phyloP scores from a whole-genome alignment of 1,140 invertebrate species.

The Drosophila ficusphila region DNA sequence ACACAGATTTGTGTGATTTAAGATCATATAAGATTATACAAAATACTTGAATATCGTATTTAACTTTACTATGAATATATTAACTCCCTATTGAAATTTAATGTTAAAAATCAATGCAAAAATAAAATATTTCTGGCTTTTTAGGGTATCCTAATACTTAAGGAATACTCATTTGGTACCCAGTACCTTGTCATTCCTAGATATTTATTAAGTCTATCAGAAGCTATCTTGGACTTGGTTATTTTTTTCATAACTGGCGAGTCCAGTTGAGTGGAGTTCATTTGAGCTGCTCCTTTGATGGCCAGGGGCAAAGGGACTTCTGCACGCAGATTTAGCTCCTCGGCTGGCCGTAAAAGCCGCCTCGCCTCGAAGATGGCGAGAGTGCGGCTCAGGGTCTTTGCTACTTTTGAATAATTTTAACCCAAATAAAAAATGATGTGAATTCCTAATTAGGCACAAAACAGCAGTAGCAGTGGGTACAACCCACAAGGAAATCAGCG shows the following conservation, averaged over 20 bases:
- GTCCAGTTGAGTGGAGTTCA: slow-evolving; percentile 4
- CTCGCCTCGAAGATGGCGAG: slow-evolving; percentile 43
- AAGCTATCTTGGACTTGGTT: not conserved
- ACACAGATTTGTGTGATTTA: too few species aligned
- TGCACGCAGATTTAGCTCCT: slow-evolving; percentile 53
- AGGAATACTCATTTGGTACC: too few species aligned
- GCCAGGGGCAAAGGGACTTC: slow-evolving; percentile 13
- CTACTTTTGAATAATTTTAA: slow-evolving; percentile 83
- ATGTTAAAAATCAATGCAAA: not conserved
- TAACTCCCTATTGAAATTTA: too few species aligned
- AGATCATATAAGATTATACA: too few species aligned
- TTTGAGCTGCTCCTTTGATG: slow-evolving; percentile 1
- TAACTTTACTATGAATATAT: too few species aligned
- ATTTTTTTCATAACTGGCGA: not conserved
- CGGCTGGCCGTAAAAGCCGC: slow-evolving; percentile 34
- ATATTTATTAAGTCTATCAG: slow-evolving; percentile 10
- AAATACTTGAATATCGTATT: too few species aligned
- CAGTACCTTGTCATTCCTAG: not conserved
- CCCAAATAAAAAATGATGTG: slow-evolving; percentile 84
- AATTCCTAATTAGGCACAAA: slow-evolving; percentile 81
- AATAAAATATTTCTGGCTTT: not conserved
- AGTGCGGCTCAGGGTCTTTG: slow-evolving; percentile 49
- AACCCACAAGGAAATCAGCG: slow-evolving; percentile 60
- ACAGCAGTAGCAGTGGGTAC: not conserved
- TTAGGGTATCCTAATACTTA: too few species aligned